Evolutionary conservation across 2,797 vertebrate species (phyloP).

Genomic region (Nothura maculosa): DNA sequence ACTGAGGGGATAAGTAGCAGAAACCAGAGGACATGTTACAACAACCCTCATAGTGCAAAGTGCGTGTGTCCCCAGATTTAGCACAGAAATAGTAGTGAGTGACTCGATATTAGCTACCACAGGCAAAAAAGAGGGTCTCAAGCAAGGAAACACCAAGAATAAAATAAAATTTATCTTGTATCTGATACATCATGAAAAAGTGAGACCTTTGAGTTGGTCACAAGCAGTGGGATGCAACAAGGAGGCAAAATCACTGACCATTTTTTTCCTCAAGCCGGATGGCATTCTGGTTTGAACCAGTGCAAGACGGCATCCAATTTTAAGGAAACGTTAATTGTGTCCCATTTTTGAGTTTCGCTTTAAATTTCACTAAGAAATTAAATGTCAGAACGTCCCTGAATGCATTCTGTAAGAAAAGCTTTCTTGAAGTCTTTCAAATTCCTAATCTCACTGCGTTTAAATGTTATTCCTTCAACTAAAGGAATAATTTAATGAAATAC

Average conservation of each 20-base stretch:
- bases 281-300: neutral
- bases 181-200: constrained; percentile 4
- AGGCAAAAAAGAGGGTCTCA: constrained; percentile 50
- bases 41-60: neutral
- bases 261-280: neutral
- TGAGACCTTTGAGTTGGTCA: neutral
- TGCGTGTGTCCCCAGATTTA: neutral
- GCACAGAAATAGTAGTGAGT: constrained; percentile 17
- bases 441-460: constrained; percentile 24
- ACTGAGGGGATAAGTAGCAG: neutral
- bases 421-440: constrained; percentile 45
- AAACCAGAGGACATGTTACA: constrained; percentile 23
- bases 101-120: constrained; percentile 34
- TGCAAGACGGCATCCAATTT: neutral
- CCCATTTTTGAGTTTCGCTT: neutral
- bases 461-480: constrained; percentile 34
- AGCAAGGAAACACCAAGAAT: constrained; percentile 1
- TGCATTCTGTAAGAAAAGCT: constrained; percentile 37
- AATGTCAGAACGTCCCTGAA: constrained; percentile 50
- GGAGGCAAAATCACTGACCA: neutral
- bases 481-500: constrained; percentile 25
- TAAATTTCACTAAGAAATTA: constrained; percentile 39
- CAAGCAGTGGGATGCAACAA: neutral
- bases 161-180: constrained; percentile 44
- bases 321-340: constrained; percentile 49